Evolutionary conservation across 2,113 vertebrate species (phyloP), one percentile per base, ranked within the genome.

Genomic region (Phylloscopus whistleri): DNA sequence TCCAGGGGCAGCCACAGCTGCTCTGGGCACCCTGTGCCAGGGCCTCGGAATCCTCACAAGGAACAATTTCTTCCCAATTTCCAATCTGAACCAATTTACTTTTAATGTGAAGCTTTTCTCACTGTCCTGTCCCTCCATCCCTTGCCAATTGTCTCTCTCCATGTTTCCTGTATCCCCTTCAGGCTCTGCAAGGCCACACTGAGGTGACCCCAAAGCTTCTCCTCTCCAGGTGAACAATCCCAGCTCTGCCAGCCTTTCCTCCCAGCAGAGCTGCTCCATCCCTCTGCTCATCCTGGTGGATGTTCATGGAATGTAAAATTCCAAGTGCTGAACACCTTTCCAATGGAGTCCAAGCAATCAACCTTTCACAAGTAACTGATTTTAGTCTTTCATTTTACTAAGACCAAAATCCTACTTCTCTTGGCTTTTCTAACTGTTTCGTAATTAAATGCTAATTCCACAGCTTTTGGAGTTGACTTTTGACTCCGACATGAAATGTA

Each of bases 1-100:
- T 87, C 43, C 70, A 66, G 74, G 56, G 48, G 41, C 84, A 70
- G 64, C 55, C 84, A 0, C 84, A 77, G 63, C 53, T 69, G 1
- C 72, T 69, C 84, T 87, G 63, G 63, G 73, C 2, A 52, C 1
- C 43, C 53, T 33, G 27, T 33, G 22, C 63, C 73, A 77, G 63
- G n/a, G n/a, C n/a, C n/a, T n/a, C n/a, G n/a, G n/a, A n/a, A 22
- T 9, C 33, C 22, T 77, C 5, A 0, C 33, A 77, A 46, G 4
- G 2, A 33, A 0, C 0, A 1, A 69, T 77, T 68, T 0, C 0
- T 7, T 0, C 55, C 64, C 12, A 39, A 9, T 9, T 33, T 62
- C 55, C 19, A 0, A 69, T 10, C 46, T 18, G 9, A 35, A 2
- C 19, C 3, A 2, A 0, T 1, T 13, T 5, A 2, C 21, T 68